Evolutionary conservation across 2,113 vertebrate genomes (phyloP), one percentile per base, ranked within the genome.

Genomic region (Ibidorhyncha struthersii): DNA sequence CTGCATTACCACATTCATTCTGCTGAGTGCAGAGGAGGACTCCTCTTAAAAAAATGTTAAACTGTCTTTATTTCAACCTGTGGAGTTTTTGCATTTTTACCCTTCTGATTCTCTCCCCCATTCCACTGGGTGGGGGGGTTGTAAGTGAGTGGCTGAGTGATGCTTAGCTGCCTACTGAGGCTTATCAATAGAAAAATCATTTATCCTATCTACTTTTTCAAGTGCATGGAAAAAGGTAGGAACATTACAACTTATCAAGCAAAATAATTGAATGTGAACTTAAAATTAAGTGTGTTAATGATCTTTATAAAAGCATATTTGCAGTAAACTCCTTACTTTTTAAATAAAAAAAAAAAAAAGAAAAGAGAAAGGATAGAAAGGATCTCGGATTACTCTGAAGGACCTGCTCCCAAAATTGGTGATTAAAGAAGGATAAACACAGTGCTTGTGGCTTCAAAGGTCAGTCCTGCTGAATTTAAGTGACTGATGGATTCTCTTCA

Each of bases 401-500:
- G 34, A 47, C 61, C 36, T 81, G 15, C 17, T 95, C 71, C 67
- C 41, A 70, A 67, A 94, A 78, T 30, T 88, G 47, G 40, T 93
- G 67, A 73, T 96, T 96, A 90, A 80, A 86, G 79, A 55, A 94
- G 45, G 63, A 63, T 66, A 89, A 93, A 34, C 41, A 43, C 45
- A 86, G 32, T 0, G 34, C 50, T 93, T 91, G 34, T 89, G 63
- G 47, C 67, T 92, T 79, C 76, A 91, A 78, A 94, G 83, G 86
- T 92, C 80, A 94, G 50, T 43, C 50, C 53, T 66, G 67, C 82
- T 96, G 82, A 93, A 92, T 94, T 80, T 70, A 80, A 92, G 84
- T 94, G 88, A 93, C 79, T 89, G 86, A 91, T 94, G 66, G 77
- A 72, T 92, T 95, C 62, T 90, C 59, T 94, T 86, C 73, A 87